Evolutionary conservation across 35 echinoderm and acorn worm genomes (phyloP).

Genomic region (Apostichopus parvimensis): DNA sequence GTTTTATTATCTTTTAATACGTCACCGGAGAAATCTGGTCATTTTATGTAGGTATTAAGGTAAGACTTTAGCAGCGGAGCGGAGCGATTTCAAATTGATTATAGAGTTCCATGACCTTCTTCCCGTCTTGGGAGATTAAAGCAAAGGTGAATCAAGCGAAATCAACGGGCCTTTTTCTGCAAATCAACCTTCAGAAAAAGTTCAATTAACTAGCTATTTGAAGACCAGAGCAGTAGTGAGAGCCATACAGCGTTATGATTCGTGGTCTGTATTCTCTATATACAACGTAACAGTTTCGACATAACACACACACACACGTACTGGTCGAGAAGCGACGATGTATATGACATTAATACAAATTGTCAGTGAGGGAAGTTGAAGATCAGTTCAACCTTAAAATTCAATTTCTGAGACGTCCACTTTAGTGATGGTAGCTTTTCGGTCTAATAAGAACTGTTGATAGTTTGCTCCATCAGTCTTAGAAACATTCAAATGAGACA

Average conservation of each 20-base stretch:
- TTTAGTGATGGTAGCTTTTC: too few species aligned
- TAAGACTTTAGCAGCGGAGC: background rate
- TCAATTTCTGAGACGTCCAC: too few species aligned
- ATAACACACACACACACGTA: too few species aligned
- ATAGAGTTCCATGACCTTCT: conserved; percentile 9
- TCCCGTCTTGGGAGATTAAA: background rate
- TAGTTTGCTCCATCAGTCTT: too few species aligned
- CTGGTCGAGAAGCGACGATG: too few species aligned
- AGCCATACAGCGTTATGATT: background rate
- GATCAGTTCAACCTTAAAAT: too few species aligned
- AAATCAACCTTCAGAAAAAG: background rate
- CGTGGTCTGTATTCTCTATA: background rate
- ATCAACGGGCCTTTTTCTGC: background rate
- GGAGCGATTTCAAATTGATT: conserved; percentile 7
- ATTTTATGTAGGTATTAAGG: background rate
- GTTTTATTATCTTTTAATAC: conserved; percentile 3
- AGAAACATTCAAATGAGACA: too few species aligned
- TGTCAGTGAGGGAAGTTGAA: too few species aligned
- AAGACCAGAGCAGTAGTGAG: background rate
- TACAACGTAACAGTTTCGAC: background rate
- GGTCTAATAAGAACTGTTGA: too few species aligned
- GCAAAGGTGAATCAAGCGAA: conserved; percentile 8
- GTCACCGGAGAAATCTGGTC: background rate
- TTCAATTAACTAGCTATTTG: conserved; percentile 3
- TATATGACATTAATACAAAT: too few species aligned